Percentiles rank a stretch among this genome's conserved stretches.
These are phyloP conservation scores for Platysteira castanea DNA, from an alignment of 2,113 vertebrate species.

Conservation along the genomic window DNA sequence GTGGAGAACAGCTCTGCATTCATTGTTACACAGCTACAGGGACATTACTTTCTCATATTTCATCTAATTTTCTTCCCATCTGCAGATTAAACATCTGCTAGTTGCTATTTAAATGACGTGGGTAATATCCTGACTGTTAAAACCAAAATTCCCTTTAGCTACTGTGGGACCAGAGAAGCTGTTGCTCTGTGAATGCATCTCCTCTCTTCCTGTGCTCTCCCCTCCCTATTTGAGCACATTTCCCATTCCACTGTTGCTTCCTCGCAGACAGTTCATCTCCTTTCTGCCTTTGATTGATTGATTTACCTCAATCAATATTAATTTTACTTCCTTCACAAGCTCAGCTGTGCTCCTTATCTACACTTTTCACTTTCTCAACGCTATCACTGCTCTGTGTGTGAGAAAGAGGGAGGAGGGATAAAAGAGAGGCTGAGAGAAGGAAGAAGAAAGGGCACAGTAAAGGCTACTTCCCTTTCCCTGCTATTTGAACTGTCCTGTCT, in stretches of 20 bases:
- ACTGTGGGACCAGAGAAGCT: neutral
- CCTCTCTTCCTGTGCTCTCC: neutral
- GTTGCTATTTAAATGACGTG: neutral
- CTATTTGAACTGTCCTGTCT: neutral
- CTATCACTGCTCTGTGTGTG: neutral
- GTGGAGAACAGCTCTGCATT: neutral
- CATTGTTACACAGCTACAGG: neutral
- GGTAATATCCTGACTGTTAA: neutral
- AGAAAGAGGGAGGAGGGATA: neutral
- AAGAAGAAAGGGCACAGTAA: neutral
- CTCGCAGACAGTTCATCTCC: neutral
- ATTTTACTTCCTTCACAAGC: neutral
- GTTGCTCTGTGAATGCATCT: neutral
- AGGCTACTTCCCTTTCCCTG: neutral
- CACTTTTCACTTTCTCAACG: accelerated
- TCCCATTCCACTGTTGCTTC: neutral
- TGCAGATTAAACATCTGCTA: neutral
- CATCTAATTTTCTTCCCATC: neutral
- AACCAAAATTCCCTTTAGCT: neutral
- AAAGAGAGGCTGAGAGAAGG: neutral
- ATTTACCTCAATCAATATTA: neutral
- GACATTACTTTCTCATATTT: neutral
- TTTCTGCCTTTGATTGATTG: neutral
- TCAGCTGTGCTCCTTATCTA: neutral
- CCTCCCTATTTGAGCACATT: neutral